Evolutionary conservation across 2,888 invertebrate genomes (phyloP).

Genomic region (Chrysina gloriosa): DNA sequence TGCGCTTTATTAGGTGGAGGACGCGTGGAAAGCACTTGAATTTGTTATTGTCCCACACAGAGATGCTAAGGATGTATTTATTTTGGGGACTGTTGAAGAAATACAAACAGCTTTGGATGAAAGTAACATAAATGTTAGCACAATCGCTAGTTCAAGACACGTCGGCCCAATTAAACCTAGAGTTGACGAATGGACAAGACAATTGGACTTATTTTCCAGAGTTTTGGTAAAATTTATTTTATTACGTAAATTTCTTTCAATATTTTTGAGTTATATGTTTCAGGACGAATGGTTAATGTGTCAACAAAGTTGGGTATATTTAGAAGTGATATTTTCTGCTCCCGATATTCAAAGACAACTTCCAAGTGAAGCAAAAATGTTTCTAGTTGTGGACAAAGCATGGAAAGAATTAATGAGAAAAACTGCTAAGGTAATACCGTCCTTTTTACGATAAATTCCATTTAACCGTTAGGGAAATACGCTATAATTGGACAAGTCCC

Average conservation of each 20-base stretch:
- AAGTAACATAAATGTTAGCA: conserved; percentile 86
- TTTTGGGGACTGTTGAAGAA: conserved; percentile 87
- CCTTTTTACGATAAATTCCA: neutral
- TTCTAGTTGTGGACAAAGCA: conserved; percentile 86
- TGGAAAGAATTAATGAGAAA: conserved; percentile 91
- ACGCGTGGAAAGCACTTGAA: conserved; percentile 84
- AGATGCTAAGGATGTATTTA: conserved; percentile 84
- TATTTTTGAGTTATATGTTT: too few species aligned
- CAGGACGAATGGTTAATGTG: conserved; percentile 91
- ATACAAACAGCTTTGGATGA: conserved; percentile 86
- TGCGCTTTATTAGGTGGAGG: conserved; percentile 74
- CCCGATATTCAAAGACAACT: conserved; percentile 94
- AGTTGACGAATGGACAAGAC: conserved; percentile 85
- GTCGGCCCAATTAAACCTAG: conserved; percentile 85
- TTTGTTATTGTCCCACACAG: conserved; percentile 82
- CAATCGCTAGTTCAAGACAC: conserved; percentile 87
- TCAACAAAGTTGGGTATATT: conserved; percentile 93
- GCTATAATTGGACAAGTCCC: too few species aligned
- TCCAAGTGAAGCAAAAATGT: conserved; percentile 90
- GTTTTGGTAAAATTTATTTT: conserved; percentile 74
- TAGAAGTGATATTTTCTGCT: conserved; percentile 94
- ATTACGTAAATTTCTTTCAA: too few species aligned
- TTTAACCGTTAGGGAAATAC: too few species aligned
- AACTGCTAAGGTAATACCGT: conserved; percentile 75
- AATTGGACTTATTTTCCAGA: conserved; percentile 81